These are phyloP conservation scores for Cylindroiulus punctatus DNA, from an alignment of 2,888 invertebrate genomes.

Conservation along the genomic window DNA sequence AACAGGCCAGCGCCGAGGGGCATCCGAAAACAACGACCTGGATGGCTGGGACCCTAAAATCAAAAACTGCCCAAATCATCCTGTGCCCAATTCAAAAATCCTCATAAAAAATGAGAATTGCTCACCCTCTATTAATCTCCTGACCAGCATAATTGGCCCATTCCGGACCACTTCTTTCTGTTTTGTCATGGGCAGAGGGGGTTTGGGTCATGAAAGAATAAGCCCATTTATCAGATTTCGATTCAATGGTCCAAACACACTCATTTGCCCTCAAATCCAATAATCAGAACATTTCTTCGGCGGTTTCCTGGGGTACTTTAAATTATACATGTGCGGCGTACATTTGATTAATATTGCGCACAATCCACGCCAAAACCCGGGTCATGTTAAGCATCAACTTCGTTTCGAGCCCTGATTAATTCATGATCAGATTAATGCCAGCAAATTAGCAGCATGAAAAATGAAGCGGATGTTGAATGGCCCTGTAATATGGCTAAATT, in stretches of 20 bases:
- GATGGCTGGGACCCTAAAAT: not conserved
- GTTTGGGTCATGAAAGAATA: slow-evolving; percentile 27
- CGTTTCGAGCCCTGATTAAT: not conserved
- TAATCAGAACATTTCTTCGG: not conserved
- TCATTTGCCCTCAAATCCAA: not conserved
- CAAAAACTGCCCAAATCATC: not conserved
- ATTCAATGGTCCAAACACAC: slow-evolving; percentile 2
- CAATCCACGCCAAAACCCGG: not conserved
- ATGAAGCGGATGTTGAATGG: slow-evolving; percentile 7
- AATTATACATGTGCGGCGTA: not conserved
- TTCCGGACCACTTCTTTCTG: not conserved
- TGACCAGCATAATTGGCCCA: not conserved
- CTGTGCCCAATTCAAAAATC: not conserved
- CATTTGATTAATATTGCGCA: not conserved
- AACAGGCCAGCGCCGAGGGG: not conserved
- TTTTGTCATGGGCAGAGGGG: not conserved
- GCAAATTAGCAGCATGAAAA: slow-evolving; percentile 34
- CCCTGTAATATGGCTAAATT: not conserved
- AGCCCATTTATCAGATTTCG: not conserved
- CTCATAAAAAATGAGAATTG: not conserved
- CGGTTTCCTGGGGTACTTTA: not conserved
- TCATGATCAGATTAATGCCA: slow-evolving; percentile 1
- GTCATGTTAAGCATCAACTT: not conserved
- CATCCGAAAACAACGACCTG: not conserved
- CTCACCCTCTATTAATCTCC: not conserved